Conservation (phyloP, 2,797 vertebrate genomes). For the Tauraco hartlaubi region DNA sequence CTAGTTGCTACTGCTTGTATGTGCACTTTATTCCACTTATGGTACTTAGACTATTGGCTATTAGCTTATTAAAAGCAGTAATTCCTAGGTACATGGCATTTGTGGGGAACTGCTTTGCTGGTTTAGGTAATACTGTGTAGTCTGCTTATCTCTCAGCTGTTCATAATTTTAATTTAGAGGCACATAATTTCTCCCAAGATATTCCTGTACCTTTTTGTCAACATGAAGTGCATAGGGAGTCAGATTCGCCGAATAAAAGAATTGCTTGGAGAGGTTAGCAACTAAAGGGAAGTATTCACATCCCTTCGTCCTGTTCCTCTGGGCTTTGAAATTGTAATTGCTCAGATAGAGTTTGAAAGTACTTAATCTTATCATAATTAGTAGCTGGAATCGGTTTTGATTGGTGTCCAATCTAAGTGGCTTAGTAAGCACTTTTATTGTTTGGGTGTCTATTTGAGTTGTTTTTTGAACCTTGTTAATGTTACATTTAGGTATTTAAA, state of each 20-base stretch:
- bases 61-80: constrained; percentile 61
- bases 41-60: background rate
- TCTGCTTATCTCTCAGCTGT: background rate
- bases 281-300: background rate
- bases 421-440: background rate
- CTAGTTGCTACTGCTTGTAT: constrained; percentile 15
- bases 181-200: background rate
- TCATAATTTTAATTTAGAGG: background rate
- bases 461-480: background rate
- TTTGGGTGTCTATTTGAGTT: background rate
- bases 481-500: background rate
- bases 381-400: background rate
- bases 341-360: background rate
- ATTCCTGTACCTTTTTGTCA: background rate
- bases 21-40: constrained; percentile 31
- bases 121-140: background rate
- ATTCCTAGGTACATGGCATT: constrained; percentile 28
- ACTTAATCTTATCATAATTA: background rate
- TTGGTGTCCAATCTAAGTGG: background rate
- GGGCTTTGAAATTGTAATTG: background rate
- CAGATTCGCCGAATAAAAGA: background rate
- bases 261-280: background rate
- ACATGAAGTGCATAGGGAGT: background rate
- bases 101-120: background rate
- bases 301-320: background rate